Evolutionary conservation across 2,888 invertebrate genomes (phyloP), one percentile per base, ranked within the genome.

Genomic region (Athalia rosae): DNA sequence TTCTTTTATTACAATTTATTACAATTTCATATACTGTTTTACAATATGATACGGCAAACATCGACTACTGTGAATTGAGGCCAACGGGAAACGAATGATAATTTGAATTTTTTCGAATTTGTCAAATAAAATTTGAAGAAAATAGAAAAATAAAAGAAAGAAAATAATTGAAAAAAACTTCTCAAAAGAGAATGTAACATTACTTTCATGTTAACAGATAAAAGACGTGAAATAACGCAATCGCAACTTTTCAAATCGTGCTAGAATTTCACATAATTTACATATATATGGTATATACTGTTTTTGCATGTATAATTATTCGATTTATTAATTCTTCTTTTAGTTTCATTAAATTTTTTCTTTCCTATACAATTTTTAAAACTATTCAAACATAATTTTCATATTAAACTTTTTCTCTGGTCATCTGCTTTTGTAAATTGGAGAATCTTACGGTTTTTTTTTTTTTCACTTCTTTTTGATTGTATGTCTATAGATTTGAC

Each of bases 1-100:
- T 43, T 28, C 59, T 74, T 74, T 74, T 74, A 74, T 74, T 74
- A 74, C 74, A 74, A 73, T 61, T 73, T 45, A 59, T 73, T 73
- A 73, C 73, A 59, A 61, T 74, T 61, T 62, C n/a, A n/a, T n/a
- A 71, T 71, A 7, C 59, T 59, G 11, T 59, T n/a, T 6, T n/a
- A n/a, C 11, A 11, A 41, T 74, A 74, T 48, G 50, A 62, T 74
- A 74, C 61, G 73, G 59, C 73, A 73, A 73, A 59, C 59, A 73
- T 59, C 73, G 73, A 74, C 48, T 74, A 74, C 74, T 74, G 61
- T 74, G 74, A 47, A 74, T 59, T 59, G 59, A 73, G 73, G 59
- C 73, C 45, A 73, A 73, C 59, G 48, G 73, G 47, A 59, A 5
- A 11, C n/a, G 73, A 73, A 47, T 15, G 13, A 53, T 11, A 53